These are phyloP conservation scores for Caligus rogercresseyi DNA, from an alignment of 1,140 invertebrate species.

Conservation along the genomic window DNA sequence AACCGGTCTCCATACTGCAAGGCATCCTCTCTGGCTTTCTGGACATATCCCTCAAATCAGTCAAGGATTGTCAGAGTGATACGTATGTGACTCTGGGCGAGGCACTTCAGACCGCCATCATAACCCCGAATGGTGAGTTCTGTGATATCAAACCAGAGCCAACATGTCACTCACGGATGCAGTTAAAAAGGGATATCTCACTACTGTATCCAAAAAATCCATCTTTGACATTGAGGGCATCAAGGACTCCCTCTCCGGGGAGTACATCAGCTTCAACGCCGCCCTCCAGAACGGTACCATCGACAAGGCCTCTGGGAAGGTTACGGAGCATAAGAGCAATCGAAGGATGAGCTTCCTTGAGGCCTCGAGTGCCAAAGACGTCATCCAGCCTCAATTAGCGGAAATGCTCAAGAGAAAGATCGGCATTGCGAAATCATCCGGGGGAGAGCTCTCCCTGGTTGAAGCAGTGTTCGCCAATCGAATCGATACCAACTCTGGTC, in stretches of 20 bases:
- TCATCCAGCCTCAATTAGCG: slow-evolving; percentile 53
- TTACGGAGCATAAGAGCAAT: slow-evolving; percentile 51
- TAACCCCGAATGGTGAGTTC: slow-evolving; percentile 52
- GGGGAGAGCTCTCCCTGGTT: slow-evolving; percentile 55
- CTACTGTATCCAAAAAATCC: slow-evolving; percentile 64
- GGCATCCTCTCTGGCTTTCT: slow-evolving; percentile 65
- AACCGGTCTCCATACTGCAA: slow-evolving; percentile 56
- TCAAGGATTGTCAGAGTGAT: slow-evolving; percentile 50
- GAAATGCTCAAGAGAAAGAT: slow-evolving; percentile 64
- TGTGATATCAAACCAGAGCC: slow-evolving; percentile 48
- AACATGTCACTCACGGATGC: slow-evolving; percentile 52
- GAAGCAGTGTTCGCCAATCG: slow-evolving; percentile 63
- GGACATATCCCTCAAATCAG: slow-evolving; percentile 63
- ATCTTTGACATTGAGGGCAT: slow-evolving; percentile 83
- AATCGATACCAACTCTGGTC: slow-evolving; percentile 66
- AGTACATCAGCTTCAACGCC: slow-evolving; percentile 66
- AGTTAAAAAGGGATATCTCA: slow-evolving; percentile 65
- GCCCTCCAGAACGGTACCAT: slow-evolving; percentile 61
- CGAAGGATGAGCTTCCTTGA: slow-evolving; percentile 49
- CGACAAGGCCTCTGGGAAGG: slow-evolving; percentile 48
- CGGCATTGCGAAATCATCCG: slow-evolving; percentile 42
- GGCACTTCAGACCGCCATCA: slow-evolving; percentile 55
- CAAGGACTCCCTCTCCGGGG: slow-evolving; percentile 56
- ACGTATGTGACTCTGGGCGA: slow-evolving; percentile 64
- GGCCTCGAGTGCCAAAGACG: slow-evolving; percentile 28